Evolutionary conservation across 2,888 invertebrate genomes (phyloP), one percentile per base, ranked within the genome.

Genomic region (Caenorhabditis plicata): DNA sequence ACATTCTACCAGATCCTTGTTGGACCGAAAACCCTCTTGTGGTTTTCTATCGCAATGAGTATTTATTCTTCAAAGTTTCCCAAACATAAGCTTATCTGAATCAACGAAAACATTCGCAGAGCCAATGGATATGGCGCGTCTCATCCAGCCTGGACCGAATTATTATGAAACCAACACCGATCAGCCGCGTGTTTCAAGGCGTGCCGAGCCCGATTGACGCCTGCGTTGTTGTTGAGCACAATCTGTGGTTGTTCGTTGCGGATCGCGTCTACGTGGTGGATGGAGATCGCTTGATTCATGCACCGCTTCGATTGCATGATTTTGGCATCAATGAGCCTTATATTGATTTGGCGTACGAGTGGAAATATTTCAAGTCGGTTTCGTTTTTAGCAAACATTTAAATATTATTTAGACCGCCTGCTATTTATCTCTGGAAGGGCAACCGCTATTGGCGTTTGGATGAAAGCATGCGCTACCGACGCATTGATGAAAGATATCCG

Each of bases 361-460:
- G 62, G 62, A 51, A 62, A 29, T 62, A 62, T 40, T 62, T 62
- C 39, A 48, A 58, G 56, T 56, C 13, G 31, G 45, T 31, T n/a
- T 15, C 11, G 7, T 32, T 40, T 11, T 7, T 4, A 25, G 26
- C 15, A 8, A 19, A 26, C 19, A 15, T 5, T 17, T 23, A 15
- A 11, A 4, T 17, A n/a, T 15, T 11, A 48, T 56, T 42, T 46
- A 61, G 52, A 15, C 62, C 62, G 5, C 55, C 62, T 2, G 51
- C 55, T 3, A 48, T 62, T 19, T 62, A 62, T 26, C 38, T 56
- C n/a, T 62, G 62, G 62, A 49, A 46, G 36, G 52, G 50, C 7
- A 17, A 40, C 0, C 15, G 20, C n/a, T 62, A 62, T 26, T 62
- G 62, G 62, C 41, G 31, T 22, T 22, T 62, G 17, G 62, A 62